Evolutionary conservation across 1,140 invertebrate species (phyloP).

Genomic region (Leptopilina clavipes): DNA sequence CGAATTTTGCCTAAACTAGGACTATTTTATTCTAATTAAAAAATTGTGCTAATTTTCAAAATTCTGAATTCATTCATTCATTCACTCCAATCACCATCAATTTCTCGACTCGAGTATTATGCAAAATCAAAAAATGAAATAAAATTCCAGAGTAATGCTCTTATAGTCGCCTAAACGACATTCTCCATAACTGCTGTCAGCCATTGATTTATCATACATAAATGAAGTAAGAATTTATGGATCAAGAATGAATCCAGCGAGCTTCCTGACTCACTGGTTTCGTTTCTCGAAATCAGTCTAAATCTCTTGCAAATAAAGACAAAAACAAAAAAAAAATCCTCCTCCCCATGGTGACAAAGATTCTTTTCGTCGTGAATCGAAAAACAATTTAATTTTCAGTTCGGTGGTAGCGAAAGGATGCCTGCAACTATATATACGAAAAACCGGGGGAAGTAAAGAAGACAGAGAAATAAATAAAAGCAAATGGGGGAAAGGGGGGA

Average conservation of each 20-base stretch:
- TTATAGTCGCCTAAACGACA: not conserved
- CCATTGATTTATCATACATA: slow-evolving; percentile 6
- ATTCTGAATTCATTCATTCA: too few species aligned
- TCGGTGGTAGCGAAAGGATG: not conserved
- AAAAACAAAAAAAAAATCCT: not conserved
- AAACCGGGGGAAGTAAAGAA: not conserved
- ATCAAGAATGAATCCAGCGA: not conserved
- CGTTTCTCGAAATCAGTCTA: not conserved
- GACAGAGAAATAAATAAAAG: slow-evolving; percentile 36
- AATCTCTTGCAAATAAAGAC: not conserved
- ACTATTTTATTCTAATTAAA: too few species aligned
- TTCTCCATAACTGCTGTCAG: not conserved
- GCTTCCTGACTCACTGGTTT: not conserved
- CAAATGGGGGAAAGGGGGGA: slow-evolving; percentile 10
- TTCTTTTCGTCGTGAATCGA: not conserved
- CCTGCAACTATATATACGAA: not conserved
- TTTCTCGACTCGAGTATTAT: not conserved
- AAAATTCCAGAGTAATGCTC: not conserved
- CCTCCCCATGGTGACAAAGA: not conserved
- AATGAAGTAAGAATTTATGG: slow-evolving; percentile 17
- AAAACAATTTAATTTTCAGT: slow-evolving; percentile 8
- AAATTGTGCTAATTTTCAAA: too few species aligned
- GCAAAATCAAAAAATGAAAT: not conserved
- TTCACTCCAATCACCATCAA: too few species aligned
- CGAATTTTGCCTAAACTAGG: too few species aligned